Conservation (phyloP, 2,888 invertebrate species). For the Euproctis similis region DNA sequence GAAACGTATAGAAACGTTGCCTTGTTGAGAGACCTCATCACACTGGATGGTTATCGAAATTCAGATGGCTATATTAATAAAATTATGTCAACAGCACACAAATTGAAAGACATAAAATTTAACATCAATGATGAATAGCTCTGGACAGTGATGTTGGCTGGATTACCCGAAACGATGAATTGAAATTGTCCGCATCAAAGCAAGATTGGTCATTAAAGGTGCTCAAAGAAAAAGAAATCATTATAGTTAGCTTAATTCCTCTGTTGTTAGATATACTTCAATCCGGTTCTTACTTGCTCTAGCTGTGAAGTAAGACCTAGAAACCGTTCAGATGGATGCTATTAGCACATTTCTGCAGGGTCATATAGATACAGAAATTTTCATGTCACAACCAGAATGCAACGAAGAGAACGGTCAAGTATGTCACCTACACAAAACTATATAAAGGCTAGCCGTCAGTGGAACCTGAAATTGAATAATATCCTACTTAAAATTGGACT, state of each 20-base stretch:
- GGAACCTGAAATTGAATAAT: too few relatives aligned
- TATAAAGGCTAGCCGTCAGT: not conserved
- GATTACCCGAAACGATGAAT: too few relatives aligned
- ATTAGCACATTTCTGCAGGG: not conserved
- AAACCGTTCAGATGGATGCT: not conserved
- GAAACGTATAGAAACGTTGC: not conserved
- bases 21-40: not conserved
- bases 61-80: too few relatives aligned
- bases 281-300: not conserved
- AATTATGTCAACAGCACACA: too few relatives aligned
- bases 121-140: too few relatives aligned
- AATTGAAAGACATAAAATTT: too few relatives aligned
- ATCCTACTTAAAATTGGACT: not conserved
- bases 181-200: too few relatives aligned
- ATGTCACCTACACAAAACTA: not conserved
- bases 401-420: not conserved
- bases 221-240: too few relatives aligned
- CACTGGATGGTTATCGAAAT: too few relatives aligned
- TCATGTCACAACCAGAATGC: not conserved
- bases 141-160: too few relatives aligned
- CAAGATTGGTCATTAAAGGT: too few relatives aligned
- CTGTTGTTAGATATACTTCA: not conserved
- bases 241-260: constrained; percentile 1
- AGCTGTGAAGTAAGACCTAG: not conserved
- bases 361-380: not conserved